These are phyloP conservation scores for Conger conger DNA, from an alignment of 2,113 vertebrate genomes.

Conservation along the genomic window DNA sequence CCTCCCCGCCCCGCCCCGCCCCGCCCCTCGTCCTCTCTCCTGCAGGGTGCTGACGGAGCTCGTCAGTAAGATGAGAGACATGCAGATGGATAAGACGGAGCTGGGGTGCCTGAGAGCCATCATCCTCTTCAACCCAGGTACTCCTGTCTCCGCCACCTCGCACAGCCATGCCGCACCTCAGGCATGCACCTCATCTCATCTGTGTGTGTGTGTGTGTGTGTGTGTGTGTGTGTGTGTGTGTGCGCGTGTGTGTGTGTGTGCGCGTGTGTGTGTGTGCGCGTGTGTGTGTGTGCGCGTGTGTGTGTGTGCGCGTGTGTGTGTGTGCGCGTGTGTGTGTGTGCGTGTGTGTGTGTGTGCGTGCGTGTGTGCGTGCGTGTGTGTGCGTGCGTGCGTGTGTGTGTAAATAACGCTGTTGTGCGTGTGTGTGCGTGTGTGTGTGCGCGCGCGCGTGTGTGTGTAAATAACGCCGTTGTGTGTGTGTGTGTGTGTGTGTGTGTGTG, in stretches of 20 bases:
- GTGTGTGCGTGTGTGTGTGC: no score
- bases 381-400: no score
- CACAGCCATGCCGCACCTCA: background rate
- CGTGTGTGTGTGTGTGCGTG: no score
- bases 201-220: background rate
- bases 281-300: no score
- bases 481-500: background rate
- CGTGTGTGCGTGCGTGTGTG: no score
- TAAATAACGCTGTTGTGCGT: no score
- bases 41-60: conserved; percentile 76
- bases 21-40: conserved; percentile 4
- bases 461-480: no score
- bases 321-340: no score
- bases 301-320: no score
- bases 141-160: background rate
- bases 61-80: conserved; percentile 80
- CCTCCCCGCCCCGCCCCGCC: background rate
- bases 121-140: conserved; percentile 91
- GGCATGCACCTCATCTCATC: background rate
- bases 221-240: background rate
- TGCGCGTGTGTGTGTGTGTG: background rate
- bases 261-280: background rate
- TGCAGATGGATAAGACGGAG: conserved; percentile 82
- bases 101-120: conserved; percentile 87
- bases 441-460: no score